Percentiles rank a stretch among this genome's conserved stretches.
Conservation (phyloP, 2,888 invertebrate genomes). For the Pyrrhia umbra region DNA sequence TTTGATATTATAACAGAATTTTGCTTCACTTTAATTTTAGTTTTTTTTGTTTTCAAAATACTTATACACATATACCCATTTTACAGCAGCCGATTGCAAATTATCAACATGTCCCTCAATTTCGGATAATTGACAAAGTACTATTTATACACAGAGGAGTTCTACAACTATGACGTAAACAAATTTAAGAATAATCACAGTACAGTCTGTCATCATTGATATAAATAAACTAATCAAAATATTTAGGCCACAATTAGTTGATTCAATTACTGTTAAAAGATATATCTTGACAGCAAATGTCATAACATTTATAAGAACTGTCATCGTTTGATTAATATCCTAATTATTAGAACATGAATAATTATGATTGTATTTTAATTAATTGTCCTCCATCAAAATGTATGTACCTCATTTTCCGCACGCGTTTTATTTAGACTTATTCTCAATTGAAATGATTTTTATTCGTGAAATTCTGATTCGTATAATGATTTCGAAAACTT, state of each 20-base stretch:
- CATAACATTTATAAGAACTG: slow-evolving; percentile 26
- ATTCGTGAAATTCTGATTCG: slow-evolving; percentile 4
- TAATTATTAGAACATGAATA: neutral
- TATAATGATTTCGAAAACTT: neutral
- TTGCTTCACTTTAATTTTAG: too few species aligned
- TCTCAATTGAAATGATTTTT: slow-evolving; percentile 14
- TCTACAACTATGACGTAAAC: slow-evolving; percentile 3
- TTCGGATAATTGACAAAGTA: too few species aligned
- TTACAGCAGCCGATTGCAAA: too few species aligned
- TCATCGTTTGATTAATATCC: slow-evolving; percentile 15
- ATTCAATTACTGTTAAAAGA: slow-evolving; percentile 35
- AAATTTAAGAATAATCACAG: slow-evolving; percentile 4
- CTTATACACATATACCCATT: too few species aligned
- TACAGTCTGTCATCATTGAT: slow-evolving; percentile 7
- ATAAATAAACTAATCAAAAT: slow-evolving; percentile 44
- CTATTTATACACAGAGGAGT: neutral
- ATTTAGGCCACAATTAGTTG: slow-evolving; percentile 19
- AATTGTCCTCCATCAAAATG: neutral
- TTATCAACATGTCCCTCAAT: too few species aligned
- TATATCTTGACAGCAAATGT: slow-evolving; percentile 13
- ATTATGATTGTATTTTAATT: neutral
- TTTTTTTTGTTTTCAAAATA: too few species aligned
- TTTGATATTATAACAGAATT: too few species aligned
- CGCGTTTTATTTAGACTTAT: neutral
- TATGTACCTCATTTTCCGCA: neutral